Evolutionary conservation across 2,888 invertebrate genomes (phyloP).

Genomic region (Aleiodes testaceus): DNA sequence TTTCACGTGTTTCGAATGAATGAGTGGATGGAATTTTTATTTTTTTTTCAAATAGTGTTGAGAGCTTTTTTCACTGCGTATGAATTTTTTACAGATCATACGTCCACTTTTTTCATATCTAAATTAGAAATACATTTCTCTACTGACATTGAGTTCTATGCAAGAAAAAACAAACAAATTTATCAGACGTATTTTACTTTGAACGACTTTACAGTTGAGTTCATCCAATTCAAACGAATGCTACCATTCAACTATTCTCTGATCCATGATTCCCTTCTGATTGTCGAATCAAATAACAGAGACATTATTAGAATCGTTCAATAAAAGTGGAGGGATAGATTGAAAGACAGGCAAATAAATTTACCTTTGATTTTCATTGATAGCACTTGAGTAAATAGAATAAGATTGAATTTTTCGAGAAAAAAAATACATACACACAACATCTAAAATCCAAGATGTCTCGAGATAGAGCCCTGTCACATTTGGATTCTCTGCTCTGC

Average conservation of each 20-base stretch:
- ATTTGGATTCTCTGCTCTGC: constrained; percentile 93
- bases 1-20: no score
- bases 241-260: not conserved
- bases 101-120: no score
- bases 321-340: not conserved
- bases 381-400: not conserved
- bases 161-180: no score
- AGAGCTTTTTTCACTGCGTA: no score
- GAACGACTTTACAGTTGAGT: constrained; percentile 17
- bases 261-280: not conserved
- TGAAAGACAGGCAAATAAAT: no score
- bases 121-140: no score
- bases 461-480: constrained; percentile 88
- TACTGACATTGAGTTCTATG: no score
- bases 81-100: no score
- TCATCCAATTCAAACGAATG: constrained; percentile 10
- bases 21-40: no score
- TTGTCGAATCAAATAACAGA: not conserved
- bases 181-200: constrained; percentile 22
- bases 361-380: no score
- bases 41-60: no score
- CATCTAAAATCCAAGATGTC: constrained; percentile 89
- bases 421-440: constrained; percentile 85
- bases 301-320: constrained; percentile 19
- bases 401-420: no score